Evolutionary conservation across 2,113 vertebrate species (phyloP).

Genomic region (Calyptommatus sinebrachiatus): DNA sequence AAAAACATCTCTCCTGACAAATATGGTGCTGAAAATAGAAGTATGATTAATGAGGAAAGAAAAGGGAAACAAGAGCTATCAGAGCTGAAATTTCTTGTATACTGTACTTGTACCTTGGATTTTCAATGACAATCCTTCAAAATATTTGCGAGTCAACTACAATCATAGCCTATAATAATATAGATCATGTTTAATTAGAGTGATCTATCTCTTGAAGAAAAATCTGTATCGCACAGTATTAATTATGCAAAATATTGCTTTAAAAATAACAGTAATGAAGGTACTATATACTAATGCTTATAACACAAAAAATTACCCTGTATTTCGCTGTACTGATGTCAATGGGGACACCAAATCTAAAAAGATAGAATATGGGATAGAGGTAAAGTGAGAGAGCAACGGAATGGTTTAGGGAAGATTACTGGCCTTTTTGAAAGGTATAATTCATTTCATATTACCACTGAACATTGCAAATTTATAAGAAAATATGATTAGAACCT

Average conservation of each 20-base stretch:
- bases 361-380: neutral
- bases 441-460: neutral
- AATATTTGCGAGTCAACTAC: neutral
- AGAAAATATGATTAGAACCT: neutral
- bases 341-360: neutral
- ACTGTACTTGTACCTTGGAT: neutral
- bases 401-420: neutral
- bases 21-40: neutral
- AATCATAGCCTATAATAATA: neutral
- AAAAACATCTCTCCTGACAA: neutral
- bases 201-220: conserved; percentile 36
- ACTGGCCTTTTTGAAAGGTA: neutral
- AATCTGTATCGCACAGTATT: conserved; percentile 14
- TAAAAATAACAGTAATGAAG: neutral
- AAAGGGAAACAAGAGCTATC: neutral
- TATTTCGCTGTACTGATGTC: conserved; percentile 17
- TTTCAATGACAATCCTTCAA: neutral
- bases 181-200: conserved; percentile 26
- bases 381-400: neutral
- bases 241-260: neutral
- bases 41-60: neutral
- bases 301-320: neutral
- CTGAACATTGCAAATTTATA: neutral
- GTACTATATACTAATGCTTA: conserved; percentile 6
- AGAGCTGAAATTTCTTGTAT: neutral